Base-by-base conservation (phyloP, 2,797 vertebrate genomes). In the Halcyon smyrnensis region DNA sequence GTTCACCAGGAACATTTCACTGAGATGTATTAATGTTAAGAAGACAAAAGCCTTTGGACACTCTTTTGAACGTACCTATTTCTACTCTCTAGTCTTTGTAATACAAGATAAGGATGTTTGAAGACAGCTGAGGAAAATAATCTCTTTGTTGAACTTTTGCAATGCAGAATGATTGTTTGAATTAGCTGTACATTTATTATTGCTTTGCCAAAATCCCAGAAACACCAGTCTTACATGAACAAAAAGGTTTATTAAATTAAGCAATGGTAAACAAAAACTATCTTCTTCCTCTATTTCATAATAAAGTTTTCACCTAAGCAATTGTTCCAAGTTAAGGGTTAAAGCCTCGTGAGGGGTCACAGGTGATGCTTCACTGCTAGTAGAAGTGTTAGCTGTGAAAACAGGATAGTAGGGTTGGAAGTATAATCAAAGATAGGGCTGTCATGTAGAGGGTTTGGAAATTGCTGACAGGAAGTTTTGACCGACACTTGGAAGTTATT, bases 21-120 rank as follows among this genome's bases (percentile, higher is more conserved):
- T 39, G 37, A 81, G 36, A 21, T 2, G 0, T 24, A 6, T 15
- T 23, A 25, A 60, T 0, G 1, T 9, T 32, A 51, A 75, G n/a
- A 68, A 27, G 45, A 80, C 16, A 93, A 84, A 92, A 71, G 24
- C 15, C 39, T n/a, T 74, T 46, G 41, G 53, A 51, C 20, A 15
- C 27, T 25, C 9, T 13, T 79, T 54, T 59, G 39, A 65, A 39
- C 20, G 45, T 15, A 32, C 1, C 0, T 5, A 13, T 43, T 76
- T 86, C 37, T 89, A 18, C 11, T 25, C 21, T 48, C 20, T 45
- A 63, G 7, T 27, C 41, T 51, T 90, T 56, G 7, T 14, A 67
- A 89, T n/a, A 70, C 9, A 73, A 34, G 6, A 17, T 32, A 65
- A 73, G 14, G 12, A 5, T 46, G 39, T 74, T 84, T 59, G 65